A percentile compares a stretch with the other conserved stretches of the same genome.
Evolutionary conservation across 2,113 vertebrate genomes (phyloP).

Genomic region (Rhinopithecus roxellana): DNA sequence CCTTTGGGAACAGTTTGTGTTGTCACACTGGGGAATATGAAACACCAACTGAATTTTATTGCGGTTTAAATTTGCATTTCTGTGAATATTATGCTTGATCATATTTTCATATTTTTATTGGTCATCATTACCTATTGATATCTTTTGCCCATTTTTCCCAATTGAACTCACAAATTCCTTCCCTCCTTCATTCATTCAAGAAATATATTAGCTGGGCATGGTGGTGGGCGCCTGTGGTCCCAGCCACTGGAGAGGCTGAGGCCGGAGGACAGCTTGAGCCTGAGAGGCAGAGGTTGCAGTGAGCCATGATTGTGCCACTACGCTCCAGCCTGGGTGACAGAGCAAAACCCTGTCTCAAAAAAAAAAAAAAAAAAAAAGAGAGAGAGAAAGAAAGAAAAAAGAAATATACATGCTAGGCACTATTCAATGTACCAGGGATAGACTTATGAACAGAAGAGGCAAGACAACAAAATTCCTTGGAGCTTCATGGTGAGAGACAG

Average conservation of each 20-base stretch:
- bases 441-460: neutral
- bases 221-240: too few species aligned
- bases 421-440: neutral
- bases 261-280: too few species aligned
- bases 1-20: neutral
- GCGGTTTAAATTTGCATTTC: neutral
- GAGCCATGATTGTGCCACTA: too few species aligned
- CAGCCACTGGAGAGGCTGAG: too few species aligned
- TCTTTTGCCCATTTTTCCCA: neutral
- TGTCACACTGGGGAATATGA: neutral
- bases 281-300: too few species aligned
- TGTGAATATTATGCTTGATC: neutral
- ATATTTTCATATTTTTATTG: constrained; percentile 18
- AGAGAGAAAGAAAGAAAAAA: neutral
- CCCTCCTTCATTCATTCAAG: too few species aligned
- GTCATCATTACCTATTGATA: neutral
- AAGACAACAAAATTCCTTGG: neutral
- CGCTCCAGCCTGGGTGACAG: too few species aligned
- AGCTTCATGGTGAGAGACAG: neutral
- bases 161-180: neutral
- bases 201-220: too few species aligned
- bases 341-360: too few species aligned
- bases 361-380: too few species aligned
- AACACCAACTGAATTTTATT: neutral
- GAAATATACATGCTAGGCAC: neutral